phyloP scores from a whole-genome alignment of 2,888 invertebrate species.

The Nomada fucata region DNA sequence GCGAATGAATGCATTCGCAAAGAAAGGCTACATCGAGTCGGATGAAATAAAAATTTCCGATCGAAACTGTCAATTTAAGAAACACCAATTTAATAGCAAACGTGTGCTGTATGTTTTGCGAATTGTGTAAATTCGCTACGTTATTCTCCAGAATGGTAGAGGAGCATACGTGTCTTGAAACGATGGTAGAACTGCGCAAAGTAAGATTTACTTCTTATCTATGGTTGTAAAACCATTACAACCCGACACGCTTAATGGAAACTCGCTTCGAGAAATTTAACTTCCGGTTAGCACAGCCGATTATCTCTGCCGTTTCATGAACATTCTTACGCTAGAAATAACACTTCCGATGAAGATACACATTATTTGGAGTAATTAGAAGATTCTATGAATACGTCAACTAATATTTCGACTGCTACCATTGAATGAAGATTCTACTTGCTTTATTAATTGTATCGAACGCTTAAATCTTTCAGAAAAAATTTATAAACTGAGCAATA shows the following conservation, averaged over 20 bases:
- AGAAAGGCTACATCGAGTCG: background rate
- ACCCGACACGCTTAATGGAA: slow-evolving; percentile 54
- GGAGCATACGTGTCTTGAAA: slow-evolving; percentile 31
- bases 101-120: background rate
- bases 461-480: no score
- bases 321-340: slow-evolving; percentile 23
- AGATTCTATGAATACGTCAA: background rate
- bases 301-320: slow-evolving; percentile 10
- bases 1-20: slow-evolving; percentile 1
- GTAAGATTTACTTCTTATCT: slow-evolving; percentile 63
- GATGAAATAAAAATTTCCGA: background rate
- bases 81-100: background rate
- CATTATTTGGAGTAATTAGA: background rate
- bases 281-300: slow-evolving; percentile 38
- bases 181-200: slow-evolving; percentile 26
- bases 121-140: background rate
- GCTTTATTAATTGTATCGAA: background rate
- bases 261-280: slow-evolving; percentile 46
- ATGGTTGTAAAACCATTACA: slow-evolving; percentile 49
- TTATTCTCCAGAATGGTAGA: slow-evolving; percentile 2
- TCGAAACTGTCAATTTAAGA: background rate
- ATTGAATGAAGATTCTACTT: background rate
- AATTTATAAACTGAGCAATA: no score
- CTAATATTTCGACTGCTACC: background rate
- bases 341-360: background rate